Evolutionary conservation across 2,888 invertebrate genomes (phyloP).

Genomic region (Polylopha cassiicola): DNA sequence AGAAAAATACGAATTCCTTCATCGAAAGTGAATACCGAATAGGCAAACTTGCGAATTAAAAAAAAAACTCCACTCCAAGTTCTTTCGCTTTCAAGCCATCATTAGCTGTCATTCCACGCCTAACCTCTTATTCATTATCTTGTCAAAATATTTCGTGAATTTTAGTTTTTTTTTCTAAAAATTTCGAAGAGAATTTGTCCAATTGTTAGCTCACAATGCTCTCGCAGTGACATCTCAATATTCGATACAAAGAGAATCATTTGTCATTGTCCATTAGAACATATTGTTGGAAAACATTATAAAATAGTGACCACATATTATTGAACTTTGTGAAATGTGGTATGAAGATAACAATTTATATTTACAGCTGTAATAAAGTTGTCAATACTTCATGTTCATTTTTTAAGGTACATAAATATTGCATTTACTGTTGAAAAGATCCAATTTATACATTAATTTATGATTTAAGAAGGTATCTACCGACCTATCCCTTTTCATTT

Average conservation of each 20-base stretch:
- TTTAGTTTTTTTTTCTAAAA: conserved; percentile 43
- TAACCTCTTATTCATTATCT: conserved; percentile 69
- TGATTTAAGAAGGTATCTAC: too few species aligned
- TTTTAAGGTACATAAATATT: too few species aligned
- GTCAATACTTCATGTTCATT: too few species aligned
- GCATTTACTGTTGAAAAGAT: too few species aligned
- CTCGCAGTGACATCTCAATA: conserved; percentile 66
- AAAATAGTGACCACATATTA: conserved; percentile 16
- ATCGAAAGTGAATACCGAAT: conserved; percentile 16
- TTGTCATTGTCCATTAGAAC: conserved; percentile 74
- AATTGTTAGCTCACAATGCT: conserved; percentile 54
- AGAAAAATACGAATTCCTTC: too few species aligned
- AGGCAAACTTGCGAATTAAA: conserved; percentile 13
- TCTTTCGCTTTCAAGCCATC: conserved; percentile 51
- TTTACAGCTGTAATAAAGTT: background rate
- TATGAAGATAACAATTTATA: background rate
- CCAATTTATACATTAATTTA: too few species aligned
- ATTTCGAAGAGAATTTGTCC: conserved; percentile 66
- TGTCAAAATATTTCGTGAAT: conserved; percentile 74
- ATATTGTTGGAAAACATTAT: conserved; percentile 58
- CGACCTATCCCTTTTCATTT: too few species aligned
- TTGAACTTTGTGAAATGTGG: conserved; percentile 1
- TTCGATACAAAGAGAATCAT: conserved; percentile 65
- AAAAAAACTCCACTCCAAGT: conserved; percentile 8
- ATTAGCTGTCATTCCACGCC: conserved; percentile 54